Evolutionary conservation across 2,113 vertebrate species (phyloP).

Genomic region (Pholis gunnellus): DNA sequence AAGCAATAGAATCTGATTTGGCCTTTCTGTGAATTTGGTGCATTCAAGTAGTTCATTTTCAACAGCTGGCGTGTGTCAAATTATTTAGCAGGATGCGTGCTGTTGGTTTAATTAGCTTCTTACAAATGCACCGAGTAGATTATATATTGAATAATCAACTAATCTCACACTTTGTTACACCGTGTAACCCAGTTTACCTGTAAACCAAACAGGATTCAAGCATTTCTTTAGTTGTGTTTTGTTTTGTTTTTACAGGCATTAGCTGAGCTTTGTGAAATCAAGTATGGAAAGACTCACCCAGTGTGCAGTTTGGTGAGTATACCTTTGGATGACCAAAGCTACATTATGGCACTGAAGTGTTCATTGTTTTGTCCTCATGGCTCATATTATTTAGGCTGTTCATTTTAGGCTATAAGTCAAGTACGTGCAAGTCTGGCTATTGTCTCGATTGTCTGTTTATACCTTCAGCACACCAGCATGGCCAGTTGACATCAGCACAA

Average conservation of each 20-base stretch:
- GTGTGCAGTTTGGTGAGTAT: constrained; percentile 95
- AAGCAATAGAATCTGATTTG: not conserved
- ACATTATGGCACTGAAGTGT: not conserved
- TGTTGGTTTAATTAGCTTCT: not conserved
- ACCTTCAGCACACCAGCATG: constrained; percentile 5
- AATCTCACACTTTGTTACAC: not conserved
- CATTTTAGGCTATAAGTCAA: not conserved
- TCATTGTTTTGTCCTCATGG: not conserved
- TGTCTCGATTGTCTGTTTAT: constrained; percentile 13
- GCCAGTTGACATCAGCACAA: not conserved
- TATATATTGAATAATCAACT: not conserved
- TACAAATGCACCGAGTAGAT: not conserved
- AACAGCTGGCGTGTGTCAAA: not conserved
- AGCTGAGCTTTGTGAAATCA: constrained; percentile 98
- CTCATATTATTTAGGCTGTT: not conserved
- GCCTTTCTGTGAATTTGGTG: not conserved
- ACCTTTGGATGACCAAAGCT: not conserved
- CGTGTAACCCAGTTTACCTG: not conserved
- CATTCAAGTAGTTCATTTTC: not conserved
- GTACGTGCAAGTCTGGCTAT: not conserved
- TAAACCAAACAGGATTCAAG: not conserved
- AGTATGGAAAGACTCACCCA: constrained; percentile 97
- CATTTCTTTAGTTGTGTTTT: constrained; percentile 29
- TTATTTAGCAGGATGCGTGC: not conserved
- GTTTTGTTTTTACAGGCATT: constrained; percentile 88